Evolutionary conservation across 2,113 vertebrate genomes (phyloP).

Genomic region (Oncorhynchus keta): DNA sequence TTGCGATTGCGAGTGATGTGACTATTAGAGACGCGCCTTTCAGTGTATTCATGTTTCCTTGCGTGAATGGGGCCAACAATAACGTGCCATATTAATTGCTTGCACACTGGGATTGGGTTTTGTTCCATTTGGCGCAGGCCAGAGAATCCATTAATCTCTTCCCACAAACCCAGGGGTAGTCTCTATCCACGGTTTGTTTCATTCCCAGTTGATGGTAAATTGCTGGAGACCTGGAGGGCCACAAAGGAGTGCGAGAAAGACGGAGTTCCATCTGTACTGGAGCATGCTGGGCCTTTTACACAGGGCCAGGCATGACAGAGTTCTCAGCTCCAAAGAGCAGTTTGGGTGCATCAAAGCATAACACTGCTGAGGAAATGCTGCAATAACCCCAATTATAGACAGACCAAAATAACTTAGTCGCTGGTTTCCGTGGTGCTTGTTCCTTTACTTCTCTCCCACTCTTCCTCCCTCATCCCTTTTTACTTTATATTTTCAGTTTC

Average conservation of each 20-base stretch:
- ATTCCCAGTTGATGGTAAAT: slow-evolving; percentile 54
- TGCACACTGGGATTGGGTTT: slow-evolving; percentile 36
- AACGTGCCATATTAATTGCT: slow-evolving; percentile 55
- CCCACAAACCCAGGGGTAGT: slow-evolving; percentile 31
- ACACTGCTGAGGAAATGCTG: slow-evolving; percentile 10
- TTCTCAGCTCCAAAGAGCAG: slow-evolving; percentile 19
- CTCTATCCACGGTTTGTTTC: slow-evolving; percentile 41
- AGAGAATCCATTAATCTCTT: slow-evolving; percentile 48
- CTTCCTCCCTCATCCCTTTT: neutral
- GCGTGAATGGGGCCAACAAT: slow-evolving; percentile 48
- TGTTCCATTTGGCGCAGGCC: slow-evolving; percentile 54
- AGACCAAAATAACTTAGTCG: slow-evolving; percentile 18
- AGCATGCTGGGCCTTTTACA: slow-evolving; percentile 30
- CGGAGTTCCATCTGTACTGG: slow-evolving; percentile 31
- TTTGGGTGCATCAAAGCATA: slow-evolving; percentile 29
- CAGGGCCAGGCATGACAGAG: slow-evolving; percentile 24
- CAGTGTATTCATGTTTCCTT: slow-evolving; percentile 27
- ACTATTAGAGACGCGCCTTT: slow-evolving; percentile 22
- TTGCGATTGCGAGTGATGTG: slow-evolving; percentile 28
- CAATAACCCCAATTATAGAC: slow-evolving; percentile 30
- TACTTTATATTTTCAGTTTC: neutral
- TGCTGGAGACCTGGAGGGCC: slow-evolving; percentile 35
- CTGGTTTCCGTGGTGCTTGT: neutral
- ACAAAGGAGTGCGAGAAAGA: slow-evolving; percentile 53
- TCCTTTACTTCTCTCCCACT: neutral